Evolutionary conservation across 2,113 vertebrate genomes (phyloP).

Genomic region (Uria lomvia): DNA sequence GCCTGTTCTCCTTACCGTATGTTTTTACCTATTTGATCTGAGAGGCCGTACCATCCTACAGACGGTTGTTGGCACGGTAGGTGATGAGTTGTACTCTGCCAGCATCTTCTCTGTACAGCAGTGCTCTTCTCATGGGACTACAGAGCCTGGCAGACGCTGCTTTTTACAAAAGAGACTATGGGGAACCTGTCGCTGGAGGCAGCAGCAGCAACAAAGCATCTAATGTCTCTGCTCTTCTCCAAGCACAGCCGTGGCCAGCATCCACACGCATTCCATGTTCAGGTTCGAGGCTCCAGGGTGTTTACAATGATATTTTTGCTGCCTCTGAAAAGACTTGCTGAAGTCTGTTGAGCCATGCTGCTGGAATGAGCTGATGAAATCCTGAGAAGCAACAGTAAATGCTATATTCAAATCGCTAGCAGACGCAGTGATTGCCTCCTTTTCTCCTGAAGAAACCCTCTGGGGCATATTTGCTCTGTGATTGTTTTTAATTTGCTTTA

Average conservation of each 20-base stretch:
- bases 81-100: not conserved
- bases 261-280: not conserved
- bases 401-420: not conserved
- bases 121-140: not conserved
- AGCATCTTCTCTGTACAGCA: not conserved
- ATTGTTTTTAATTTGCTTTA: not conserved
- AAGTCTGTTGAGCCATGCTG: not conserved
- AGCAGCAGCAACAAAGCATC: not conserved
- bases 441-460: not conserved
- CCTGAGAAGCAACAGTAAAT: not conserved
- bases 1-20: not conserved
- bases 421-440: not conserved
- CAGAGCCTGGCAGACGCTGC: accelerated
- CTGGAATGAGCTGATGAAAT: conserved; percentile 16
- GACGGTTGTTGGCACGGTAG: not conserved
- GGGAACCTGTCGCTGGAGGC: not conserved
- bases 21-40: not conserved
- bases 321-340: conserved; percentile 36
- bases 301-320: conserved; percentile 5
- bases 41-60: not conserved
- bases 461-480: not conserved
- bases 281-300: not conserved
- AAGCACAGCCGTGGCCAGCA: not conserved
- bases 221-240: not conserved
- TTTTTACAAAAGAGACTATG: not conserved